These are phyloP conservation scores for Ursus arctos DNA, from an alignment of 2,113 vertebrate genomes.

Conservation along the genomic window DNA sequence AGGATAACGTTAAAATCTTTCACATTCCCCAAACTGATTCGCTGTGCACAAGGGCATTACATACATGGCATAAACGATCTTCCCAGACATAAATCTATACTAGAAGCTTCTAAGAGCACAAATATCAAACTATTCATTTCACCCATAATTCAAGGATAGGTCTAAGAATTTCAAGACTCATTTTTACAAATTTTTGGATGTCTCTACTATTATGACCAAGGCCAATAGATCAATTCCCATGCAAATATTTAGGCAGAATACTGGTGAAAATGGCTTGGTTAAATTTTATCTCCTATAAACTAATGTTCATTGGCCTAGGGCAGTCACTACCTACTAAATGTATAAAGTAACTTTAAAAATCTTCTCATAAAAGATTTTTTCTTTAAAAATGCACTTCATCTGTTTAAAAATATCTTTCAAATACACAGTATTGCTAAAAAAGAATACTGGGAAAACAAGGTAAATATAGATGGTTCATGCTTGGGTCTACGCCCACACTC, in stretches of 20 bases:
- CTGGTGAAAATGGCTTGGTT: background rate
- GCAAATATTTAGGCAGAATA: background rate
- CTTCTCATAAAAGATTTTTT: background rate
- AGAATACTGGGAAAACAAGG: background rate
- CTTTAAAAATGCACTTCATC: background rate
- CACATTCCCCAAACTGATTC: background rate
- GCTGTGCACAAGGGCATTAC: background rate
- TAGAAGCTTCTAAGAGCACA: background rate
- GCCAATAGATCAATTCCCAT: background rate
- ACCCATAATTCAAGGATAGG: background rate
- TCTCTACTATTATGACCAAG: background rate
- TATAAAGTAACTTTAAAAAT: constrained; percentile 9
- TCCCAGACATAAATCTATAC: background rate
- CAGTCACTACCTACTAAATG: background rate
- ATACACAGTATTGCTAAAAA: background rate
- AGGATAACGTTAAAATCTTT: background rate
- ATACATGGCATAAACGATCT: background rate
- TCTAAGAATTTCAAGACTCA: background rate
- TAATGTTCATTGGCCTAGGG: background rate
- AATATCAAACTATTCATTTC: background rate
- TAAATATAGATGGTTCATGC: background rate
- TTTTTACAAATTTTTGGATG: background rate
- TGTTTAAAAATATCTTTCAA: background rate
- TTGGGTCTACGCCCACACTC: background rate
- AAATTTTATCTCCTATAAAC: constrained; percentile 13